phyloP scores from a whole-genome alignment of 2,888 invertebrate species.

The Cartodere bifasciata region DNA sequence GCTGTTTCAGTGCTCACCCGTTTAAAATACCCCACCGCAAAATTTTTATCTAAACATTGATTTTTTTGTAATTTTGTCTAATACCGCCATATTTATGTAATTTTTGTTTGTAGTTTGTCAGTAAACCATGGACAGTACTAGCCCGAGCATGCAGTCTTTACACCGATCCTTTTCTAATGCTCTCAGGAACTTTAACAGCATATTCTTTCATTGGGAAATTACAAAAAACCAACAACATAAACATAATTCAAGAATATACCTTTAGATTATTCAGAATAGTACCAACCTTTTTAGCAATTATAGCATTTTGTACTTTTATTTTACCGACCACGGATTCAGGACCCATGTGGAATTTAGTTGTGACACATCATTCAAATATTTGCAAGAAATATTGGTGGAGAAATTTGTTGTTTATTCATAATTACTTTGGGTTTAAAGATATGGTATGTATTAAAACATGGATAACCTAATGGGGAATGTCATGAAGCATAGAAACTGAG shows the following conservation, averaged over 20 bases:
- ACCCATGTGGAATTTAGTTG: conserved; percentile 57
- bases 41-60: no score
- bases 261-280: conserved; percentile 50
- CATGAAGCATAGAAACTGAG: no score
- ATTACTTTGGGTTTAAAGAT: conserved; percentile 58
- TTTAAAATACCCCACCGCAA: no score
- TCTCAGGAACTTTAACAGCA: conserved; percentile 53
- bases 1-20: no score
- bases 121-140: conserved; percentile 51
- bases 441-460: conserved; percentile 49
- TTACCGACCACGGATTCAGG: conserved; percentile 49
- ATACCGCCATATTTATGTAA: no score
- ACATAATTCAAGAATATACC: conserved; percentile 46
- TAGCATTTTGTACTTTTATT: conserved; percentile 53
- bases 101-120: conserved; percentile 37
- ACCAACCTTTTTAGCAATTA: conserved; percentile 50
- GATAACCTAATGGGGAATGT: no score
- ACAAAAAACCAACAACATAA: conserved; percentile 39
- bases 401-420: conserved; percentile 57
- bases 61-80: no score
- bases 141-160: conserved; percentile 56
- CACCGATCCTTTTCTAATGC: conserved; percentile 59
- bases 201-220: conserved; percentile 49
- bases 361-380: conserved; percentile 51
- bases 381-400: conserved; percentile 60